Conservation (phyloP, 2,113 vertebrate genomes). For the Cynoglossus semilaevis region DNA sequence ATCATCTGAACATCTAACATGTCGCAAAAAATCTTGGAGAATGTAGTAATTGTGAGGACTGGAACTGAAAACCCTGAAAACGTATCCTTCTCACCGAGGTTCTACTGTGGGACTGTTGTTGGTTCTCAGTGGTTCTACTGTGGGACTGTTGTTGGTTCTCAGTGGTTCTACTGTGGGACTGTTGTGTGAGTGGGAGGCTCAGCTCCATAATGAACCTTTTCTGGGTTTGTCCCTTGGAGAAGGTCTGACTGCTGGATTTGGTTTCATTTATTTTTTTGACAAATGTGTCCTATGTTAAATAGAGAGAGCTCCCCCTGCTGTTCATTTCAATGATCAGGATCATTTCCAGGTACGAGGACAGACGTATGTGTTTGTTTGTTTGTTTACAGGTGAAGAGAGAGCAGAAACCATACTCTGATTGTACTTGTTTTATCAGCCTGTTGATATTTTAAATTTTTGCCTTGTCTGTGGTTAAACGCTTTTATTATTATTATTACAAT, state of each 20-base stretch:
- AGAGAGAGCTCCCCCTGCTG: conserved; percentile 15
- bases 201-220: conserved; percentile 31
- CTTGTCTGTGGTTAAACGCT: conserved; percentile 59
- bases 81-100: not conserved
- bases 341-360: conserved; percentile 17
- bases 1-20: conserved; percentile 52
- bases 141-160: conserved; percentile 62
- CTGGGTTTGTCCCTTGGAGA: conserved; percentile 7
- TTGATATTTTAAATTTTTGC: conserved; percentile 44
- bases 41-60: conserved; percentile 73
- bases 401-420: conserved; percentile 42
- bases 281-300: not conserved
- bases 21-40: conserved; percentile 58
- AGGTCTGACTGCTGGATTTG: not conserved
- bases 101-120: conserved; percentile 14
- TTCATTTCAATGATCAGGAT: conserved; percentile 2
- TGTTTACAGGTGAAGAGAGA: conserved; percentile 44
- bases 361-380: conserved; percentile 23
- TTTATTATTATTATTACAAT: conserved; percentile 40
- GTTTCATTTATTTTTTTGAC: not conserved
- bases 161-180: conserved; percentile 41
- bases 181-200: conserved; percentile 28
- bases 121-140: conserved; percentile 51
- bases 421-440: conserved; percentile 44
- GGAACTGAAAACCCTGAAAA: not conserved